A percentile compares a stretch with the other conserved stretches of the same genome.
Evolutionary conservation across 1,140 invertebrate species (phyloP).

Genomic region (Sweltsa coloradensis): DNA sequence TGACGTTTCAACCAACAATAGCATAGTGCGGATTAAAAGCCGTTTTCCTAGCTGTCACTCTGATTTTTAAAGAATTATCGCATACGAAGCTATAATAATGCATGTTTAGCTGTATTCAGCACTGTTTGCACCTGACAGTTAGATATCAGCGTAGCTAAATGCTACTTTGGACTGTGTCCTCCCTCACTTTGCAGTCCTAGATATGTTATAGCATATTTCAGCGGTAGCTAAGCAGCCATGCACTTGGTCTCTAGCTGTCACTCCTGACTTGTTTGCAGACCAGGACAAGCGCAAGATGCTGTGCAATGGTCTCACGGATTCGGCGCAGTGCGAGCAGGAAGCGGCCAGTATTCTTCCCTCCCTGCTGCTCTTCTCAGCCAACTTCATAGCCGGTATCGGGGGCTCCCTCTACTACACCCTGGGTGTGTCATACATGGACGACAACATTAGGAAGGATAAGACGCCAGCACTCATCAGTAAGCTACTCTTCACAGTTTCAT

Average conservation of each 20-base stretch:
- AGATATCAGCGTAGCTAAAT: too few species aligned
- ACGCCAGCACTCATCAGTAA: conserved; percentile 36
- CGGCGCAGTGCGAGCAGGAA: conserved; percentile 21
- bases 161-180: too few species aligned
- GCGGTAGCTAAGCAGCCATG: neutral
- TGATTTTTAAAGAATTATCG: too few species aligned
- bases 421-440: conserved; percentile 53
- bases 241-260: neutral
- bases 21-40: too few species aligned
- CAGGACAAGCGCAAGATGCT: conserved; percentile 15
- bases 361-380: conserved; percentile 39
- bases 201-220: neutral
- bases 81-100: too few species aligned
- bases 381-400: conserved; percentile 42
- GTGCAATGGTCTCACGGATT: conserved; percentile 18
- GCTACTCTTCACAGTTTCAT: too few species aligned
- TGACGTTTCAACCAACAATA: too few species aligned
- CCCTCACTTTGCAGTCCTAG: neutral
- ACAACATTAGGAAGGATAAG: conserved; percentile 45
- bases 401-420: conserved; percentile 46
- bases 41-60: too few species aligned
- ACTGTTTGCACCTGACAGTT: too few species aligned
- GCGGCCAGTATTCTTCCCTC: conserved; percentile 32
- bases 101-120: too few species aligned
- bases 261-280: conserved; percentile 11